Conservation (phyloP, 2,888 invertebrate species). For the Sarcophaga caerulescens region DNA sequence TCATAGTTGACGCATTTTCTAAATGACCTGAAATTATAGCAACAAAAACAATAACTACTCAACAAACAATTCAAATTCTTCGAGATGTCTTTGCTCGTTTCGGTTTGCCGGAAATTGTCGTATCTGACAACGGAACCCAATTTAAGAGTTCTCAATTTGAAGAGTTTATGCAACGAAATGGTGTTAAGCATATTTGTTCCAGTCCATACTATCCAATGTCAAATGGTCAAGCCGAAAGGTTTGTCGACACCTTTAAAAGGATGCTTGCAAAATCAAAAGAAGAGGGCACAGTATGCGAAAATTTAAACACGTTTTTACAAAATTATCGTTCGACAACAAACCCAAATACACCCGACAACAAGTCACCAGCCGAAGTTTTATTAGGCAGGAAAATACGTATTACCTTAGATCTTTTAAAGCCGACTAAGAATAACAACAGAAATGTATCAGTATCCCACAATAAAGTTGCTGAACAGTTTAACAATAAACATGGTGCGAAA, state of each 20-base stretch:
- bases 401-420: conserved; percentile 61
- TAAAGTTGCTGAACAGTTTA: too few species aligned
- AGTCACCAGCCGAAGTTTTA: conserved; percentile 66
- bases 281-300: conserved; percentile 61
- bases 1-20: conserved; percentile 78
- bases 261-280: conserved; percentile 60
- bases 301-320: conserved; percentile 66
- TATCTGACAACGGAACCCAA: too few species aligned
- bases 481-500: too few species aligned
- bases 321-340: conserved; percentile 68
- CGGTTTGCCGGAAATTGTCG: too few species aligned
- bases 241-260: conserved; percentile 50
- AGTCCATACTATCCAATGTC: conserved; percentile 8
- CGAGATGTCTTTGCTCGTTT: too few species aligned
- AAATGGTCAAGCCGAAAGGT: too few species aligned
- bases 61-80: conserved; percentile 37
- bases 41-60: too few species aligned
- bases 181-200: conserved; percentile 49
- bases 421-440: conserved; percentile 10
- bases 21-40: conserved; percentile 75
- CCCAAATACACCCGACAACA: conserved; percentile 55
- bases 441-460: not conserved
- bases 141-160: too few species aligned
- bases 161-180: conserved; percentile 15
- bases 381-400: conserved; percentile 64